Percentiles rank a stretch among this genome's conserved stretches.
Conservation (phyloP, 2,113 vertebrate species). For the cat (Felis catus) region DNA sequence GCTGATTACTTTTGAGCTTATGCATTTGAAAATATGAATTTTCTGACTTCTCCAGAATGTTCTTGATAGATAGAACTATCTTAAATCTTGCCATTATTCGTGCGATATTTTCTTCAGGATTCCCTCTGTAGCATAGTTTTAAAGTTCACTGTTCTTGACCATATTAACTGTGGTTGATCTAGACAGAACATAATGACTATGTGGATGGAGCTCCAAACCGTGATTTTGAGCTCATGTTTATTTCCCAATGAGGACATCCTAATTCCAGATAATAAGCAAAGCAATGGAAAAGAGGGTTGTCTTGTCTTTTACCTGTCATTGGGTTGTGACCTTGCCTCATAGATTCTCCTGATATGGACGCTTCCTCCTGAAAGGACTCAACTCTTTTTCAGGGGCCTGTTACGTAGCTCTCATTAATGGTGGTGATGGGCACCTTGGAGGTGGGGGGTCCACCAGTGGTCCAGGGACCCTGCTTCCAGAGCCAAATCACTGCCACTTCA, state of each 20-base stretch:
- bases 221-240: background rate
- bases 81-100: background rate
- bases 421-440: background rate
- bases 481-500: too few species aligned
- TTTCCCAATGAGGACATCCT: background rate
- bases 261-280: background rate
- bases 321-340: too few species aligned
- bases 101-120: background rate
- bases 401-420: background rate
- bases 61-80: background rate
- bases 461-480: too few species aligned
- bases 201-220: background rate
- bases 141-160: background rate
- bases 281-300: background rate
- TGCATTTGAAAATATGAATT: background rate
- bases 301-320: background rate
- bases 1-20: background rate
- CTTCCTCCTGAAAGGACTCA: too few species aligned
- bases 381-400: background rate
- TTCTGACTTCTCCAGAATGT: background rate
- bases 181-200: too few species aligned
- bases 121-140: background rate
- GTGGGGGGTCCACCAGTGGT: too few species aligned
- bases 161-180: background rate
- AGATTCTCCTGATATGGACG: background rate